These are phyloP conservation scores for Lottia scabra DNA, from an alignment of 2,888 invertebrate species.

Conservation along the genomic window DNA sequence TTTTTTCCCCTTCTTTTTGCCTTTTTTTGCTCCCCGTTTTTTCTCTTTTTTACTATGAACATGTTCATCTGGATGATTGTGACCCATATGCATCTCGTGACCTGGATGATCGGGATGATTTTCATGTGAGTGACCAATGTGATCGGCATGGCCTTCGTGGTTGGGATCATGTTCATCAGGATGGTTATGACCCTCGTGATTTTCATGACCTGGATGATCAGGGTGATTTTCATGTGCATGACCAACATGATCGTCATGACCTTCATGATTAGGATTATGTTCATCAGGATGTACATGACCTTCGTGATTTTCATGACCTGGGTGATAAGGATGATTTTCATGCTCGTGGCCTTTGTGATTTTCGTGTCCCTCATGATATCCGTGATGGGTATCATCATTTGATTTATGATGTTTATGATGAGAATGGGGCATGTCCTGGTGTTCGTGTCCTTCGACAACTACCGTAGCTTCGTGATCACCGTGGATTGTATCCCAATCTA, in stretches of 20 bases:
- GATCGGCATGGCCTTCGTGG: not conserved
- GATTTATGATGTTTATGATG: not conserved
- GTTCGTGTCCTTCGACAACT: not conserved
- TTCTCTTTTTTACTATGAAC: not conserved
- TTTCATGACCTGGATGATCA: slow-evolving; percentile 1
- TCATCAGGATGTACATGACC: not conserved
- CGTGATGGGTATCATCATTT: too few relatives aligned
- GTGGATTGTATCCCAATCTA: not conserved
- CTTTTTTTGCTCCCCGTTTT: not conserved
- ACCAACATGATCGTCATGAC: not conserved
- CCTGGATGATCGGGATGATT: not conserved
- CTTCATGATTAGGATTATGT: not conserved
- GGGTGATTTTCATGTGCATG: not conserved
- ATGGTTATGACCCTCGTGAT: slow-evolving; percentile 1
- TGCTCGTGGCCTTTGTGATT: not conserved
- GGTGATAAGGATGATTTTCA: not conserved
- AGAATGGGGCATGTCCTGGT: not conserved
- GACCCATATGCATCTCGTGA: slow-evolving; percentile 2
- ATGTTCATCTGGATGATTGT: not conserved
- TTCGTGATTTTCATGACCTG: not conserved
- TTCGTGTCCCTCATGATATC: not conserved
- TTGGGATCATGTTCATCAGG: not conserved
- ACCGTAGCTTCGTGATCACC: not conserved
- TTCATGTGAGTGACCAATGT: not conserved
- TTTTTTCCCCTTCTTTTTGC: not conserved